Evolutionary conservation across 2,797 vertebrate species (phyloP), one percentile per base, ranked within the genome.

Genomic region (Prionace glauca): DNA sequence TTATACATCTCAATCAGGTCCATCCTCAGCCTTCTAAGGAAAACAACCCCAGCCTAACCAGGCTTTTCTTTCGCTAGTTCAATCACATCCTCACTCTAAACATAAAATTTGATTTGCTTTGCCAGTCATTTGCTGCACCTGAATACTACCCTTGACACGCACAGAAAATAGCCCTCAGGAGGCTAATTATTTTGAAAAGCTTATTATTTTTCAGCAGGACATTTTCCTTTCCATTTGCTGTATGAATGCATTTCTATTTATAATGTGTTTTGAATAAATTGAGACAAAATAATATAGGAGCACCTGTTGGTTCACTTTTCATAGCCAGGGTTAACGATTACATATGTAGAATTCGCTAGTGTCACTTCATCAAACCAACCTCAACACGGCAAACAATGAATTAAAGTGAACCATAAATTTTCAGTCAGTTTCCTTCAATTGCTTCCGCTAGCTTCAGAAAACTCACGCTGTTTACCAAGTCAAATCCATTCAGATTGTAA

Each of bases 111-210:
- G 50, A 56, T 56, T 56, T 5, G 50, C 50, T 56, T 56, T 56
- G 50, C 50, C 50, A 56, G 50, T 56, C 50, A 7, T 56, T 56
- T 56, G 3, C 50, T 56, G 50, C 50, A 56, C 50, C 50, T 56
- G 50, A 3, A 56, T 56, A 56, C 50, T 56, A 56, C 5, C 50
- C 62, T 65, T 65, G 62, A 14, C 10, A 14, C 62, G 69, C 67
- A 62, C 90, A 65, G 22, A 92, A 91, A 92, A 92, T 24, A 41
- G 65, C 9, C 10, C 88, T 36, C 62, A 69, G 36, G 65, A 11
- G 90, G 65, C 36, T 92, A 92, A 92, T 92, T 92, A 92, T 69
- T 92, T 41, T 69, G 67, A 69, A 90, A 45, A 22, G 81, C 81
- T 84, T 88, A 18, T 56, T 50, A 62, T 41, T 69, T 92, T n/a